These are phyloP conservation scores for Perccottus glenii DNA, from an alignment of 2,113 vertebrate species.

Conservation along the genomic window DNA sequence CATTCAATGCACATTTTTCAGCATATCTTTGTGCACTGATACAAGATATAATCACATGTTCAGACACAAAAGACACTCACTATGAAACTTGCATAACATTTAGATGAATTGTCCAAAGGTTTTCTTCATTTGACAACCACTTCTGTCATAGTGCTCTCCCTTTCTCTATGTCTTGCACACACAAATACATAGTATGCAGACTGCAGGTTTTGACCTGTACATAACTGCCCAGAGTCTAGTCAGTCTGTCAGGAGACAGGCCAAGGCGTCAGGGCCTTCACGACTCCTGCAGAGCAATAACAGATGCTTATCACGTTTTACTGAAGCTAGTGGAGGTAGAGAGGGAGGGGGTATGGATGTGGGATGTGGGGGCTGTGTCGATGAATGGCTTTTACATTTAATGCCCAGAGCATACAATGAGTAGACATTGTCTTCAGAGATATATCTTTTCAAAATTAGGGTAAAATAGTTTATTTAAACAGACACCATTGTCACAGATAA, in stretches of 20 bases:
- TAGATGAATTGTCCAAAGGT: constrained; percentile 26
- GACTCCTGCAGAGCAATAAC: constrained; percentile 65
- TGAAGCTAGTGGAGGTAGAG: constrained; percentile 38
- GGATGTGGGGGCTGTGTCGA: constrained; percentile 37
- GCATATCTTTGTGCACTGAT: not conserved
- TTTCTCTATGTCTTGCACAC: constrained; percentile 25
- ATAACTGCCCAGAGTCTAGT: constrained; percentile 79
- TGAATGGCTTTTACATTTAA: constrained; percentile 53
- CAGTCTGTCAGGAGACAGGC: constrained; percentile 70
- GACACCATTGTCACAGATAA: too few species aligned
- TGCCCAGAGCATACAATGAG: constrained; percentile 48
- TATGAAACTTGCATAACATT: constrained; percentile 22
- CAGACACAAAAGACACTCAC: constrained; percentile 32
- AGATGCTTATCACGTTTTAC: constrained; percentile 74
- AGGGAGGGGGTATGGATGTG: constrained; percentile 6
- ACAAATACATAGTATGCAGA: constrained; percentile 48
- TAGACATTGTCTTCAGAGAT: constrained; percentile 37
- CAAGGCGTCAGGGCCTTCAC: constrained; percentile 54
- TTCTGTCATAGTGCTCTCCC: constrained; percentile 10
- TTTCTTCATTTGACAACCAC: constrained; percentile 13
- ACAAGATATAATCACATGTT: constrained; percentile 16
- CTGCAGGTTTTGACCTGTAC: constrained; percentile 86
- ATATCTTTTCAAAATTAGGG: not conserved
- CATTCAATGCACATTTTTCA: not conserved
- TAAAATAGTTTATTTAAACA: too few species aligned